Percentiles rank a stretch among this genome's conserved stretches.
These are phyloP conservation scores for Drosophila gaucha DNA, from an alignment of 2,888 invertebrate species.

Conservation along the genomic window DNA sequence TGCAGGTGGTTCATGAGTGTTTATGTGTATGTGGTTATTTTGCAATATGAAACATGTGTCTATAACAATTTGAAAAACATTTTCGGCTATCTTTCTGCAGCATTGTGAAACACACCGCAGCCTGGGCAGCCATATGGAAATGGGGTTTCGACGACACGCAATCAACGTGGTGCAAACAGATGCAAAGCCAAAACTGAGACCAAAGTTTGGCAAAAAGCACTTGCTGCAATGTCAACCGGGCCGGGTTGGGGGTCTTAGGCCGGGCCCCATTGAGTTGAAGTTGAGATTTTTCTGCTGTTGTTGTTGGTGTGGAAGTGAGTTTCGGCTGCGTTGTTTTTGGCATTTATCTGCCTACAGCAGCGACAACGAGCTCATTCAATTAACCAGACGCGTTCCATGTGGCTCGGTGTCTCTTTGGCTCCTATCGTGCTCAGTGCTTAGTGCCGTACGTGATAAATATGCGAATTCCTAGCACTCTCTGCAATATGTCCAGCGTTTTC, in stretches of 20 bases:
- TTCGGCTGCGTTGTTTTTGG: constrained; percentile 23
- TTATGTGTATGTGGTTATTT: constrained; percentile 6
- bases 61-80: constrained; percentile 25
- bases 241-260: constrained; percentile 6
- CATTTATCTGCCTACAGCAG: constrained; percentile 42
- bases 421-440: constrained; percentile 10
- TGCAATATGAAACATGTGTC: constrained; percentile 27
- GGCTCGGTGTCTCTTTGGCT: constrained; percentile 21
- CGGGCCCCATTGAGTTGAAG: background rate
- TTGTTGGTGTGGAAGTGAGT: constrained; percentile 2
- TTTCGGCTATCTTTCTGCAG: constrained; percentile 14
- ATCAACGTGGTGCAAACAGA: constrained; percentile 31
- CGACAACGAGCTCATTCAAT: constrained; percentile 64
- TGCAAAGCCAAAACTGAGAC: constrained; percentile 7
- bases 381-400: constrained; percentile 62
- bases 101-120: constrained; percentile 33
- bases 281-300: background rate
- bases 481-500: constrained; percentile 35
- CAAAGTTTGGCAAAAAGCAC: constrained; percentile 16
- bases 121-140: constrained; percentile 53
- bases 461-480: constrained; percentile 35
- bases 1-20: constrained; percentile 29
- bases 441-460: constrained; percentile 55
- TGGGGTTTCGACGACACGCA: constrained; percentile 67
- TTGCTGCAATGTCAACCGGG: constrained; percentile 51